These are phyloP conservation scores for Parambassis ranga DNA, from an alignment of 2,797 vertebrate genomes.

Conservation along the genomic window DNA sequence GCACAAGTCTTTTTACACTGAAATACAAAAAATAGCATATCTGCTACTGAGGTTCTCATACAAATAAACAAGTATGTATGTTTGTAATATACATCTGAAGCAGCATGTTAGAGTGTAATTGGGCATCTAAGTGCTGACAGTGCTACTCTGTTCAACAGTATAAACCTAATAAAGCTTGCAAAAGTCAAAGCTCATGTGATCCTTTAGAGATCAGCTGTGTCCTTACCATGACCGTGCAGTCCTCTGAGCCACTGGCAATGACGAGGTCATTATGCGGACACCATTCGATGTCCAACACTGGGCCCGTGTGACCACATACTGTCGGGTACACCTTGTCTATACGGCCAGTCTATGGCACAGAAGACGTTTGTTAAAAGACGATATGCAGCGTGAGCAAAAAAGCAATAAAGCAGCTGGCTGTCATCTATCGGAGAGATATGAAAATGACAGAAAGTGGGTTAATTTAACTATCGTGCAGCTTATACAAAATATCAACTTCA, in stretches of 20 bases:
- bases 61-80: too few relatives aligned
- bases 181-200: neutral
- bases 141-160: neutral
- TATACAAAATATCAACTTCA: too few relatives aligned
- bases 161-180: neutral
- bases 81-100: too few relatives aligned
- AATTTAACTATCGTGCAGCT: neutral
- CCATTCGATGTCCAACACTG: conserved; percentile 97
- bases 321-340: conserved; percentile 98
- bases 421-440: conserved; percentile 1
- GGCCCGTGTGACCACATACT: conserved; percentile 96
- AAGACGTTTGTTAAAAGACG: conserved; percentile 5
- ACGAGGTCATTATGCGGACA: conserved; percentile 96
- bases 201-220: neutral
- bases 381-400: neutral
- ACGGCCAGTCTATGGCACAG: conserved; percentile 85
- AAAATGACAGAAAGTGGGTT: conserved; percentile 4
- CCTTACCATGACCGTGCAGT: conserved; percentile 95
- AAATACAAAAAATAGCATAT: too few relatives aligned
- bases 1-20: too few relatives aligned
- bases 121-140: neutral
- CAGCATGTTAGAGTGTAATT: too few relatives aligned
- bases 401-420: neutral
- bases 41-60: too few relatives aligned
- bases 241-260: conserved; percentile 96